Percentiles rank a stretch among this genome's conserved stretches.
phyloP scores from a whole-genome alignment of 2,797 vertebrate genomes.

The Melanotaenia trifasciata region DNA sequence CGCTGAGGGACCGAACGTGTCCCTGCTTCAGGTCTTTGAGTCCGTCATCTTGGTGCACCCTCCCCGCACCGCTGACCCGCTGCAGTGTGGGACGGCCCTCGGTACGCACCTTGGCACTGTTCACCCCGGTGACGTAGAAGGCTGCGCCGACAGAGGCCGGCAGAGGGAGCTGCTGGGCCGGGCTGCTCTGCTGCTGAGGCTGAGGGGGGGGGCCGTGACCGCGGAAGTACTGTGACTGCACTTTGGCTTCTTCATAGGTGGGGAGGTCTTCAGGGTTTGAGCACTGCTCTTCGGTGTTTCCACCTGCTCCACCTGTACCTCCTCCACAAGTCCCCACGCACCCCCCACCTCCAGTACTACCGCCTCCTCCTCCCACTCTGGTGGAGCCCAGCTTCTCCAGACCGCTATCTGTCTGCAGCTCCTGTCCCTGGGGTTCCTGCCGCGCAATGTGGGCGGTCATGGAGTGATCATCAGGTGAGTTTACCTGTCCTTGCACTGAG shows the following conservation, averaged over 20 bases:
- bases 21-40: slow-evolving; percentile 98
- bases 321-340: slow-evolving; percentile 63
- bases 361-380: slow-evolving; percentile 75
- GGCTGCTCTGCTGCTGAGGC: slow-evolving; percentile 72
- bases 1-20: slow-evolving; percentile 95
- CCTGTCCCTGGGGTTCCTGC: slow-evolving; percentile 99
- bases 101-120: slow-evolving; percentile 86
- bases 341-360: slow-evolving; percentile 86
- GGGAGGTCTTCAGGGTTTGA: slow-evolving; percentile 93
- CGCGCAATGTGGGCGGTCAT: slow-evolving; percentile 92
- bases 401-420: slow-evolving; percentile 94
- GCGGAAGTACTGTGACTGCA: slow-evolving; percentile 96
- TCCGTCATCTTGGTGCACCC: slow-evolving; percentile 97
- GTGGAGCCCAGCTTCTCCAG: slow-evolving; percentile 92
- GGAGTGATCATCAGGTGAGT: slow-evolving; percentile 87
- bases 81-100: slow-evolving; percentile 94
- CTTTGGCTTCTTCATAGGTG: slow-evolving; percentile 97
- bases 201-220: slow-evolving; percentile 82
- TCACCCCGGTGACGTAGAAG: slow-evolving; percentile 94
- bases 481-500: slow-evolving; percentile 74
- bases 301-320: slow-evolving; percentile 82
- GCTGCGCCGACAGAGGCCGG: slow-evolving; percentile 85
- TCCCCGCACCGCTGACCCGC: slow-evolving; percentile 88
- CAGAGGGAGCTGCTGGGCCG: slow-evolving; percentile 70
- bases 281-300: slow-evolving; percentile 72